phyloP scores from a whole-genome alignment of 2,797 vertebrate species.

The Gastrophryne carolinensis region DNA sequence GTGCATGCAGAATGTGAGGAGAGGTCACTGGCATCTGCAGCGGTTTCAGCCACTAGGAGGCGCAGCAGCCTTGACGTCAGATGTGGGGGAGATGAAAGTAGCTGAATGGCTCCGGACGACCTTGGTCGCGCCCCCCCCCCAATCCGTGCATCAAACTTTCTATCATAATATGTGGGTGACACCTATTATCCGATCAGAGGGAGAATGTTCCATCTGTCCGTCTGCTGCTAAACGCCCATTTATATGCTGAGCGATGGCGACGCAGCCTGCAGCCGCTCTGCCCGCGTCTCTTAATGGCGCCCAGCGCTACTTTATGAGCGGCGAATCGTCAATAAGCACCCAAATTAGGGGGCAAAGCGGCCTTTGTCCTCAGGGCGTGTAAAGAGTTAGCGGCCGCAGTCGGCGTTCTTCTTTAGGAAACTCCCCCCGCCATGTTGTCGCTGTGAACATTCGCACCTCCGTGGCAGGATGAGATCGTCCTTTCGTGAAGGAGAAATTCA shows the following conservation, averaged over 20 bases:
- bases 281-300: slow-evolving; percentile 41
- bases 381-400: slow-evolving; percentile 74
- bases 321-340: slow-evolving; percentile 31
- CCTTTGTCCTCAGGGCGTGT: slow-evolving; percentile 52
- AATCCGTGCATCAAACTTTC: slow-evolving; percentile 37
- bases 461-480: slow-evolving; percentile 64
- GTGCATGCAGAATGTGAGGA: not conserved
- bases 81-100: not conserved
- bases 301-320: not conserved
- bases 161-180: slow-evolving; percentile 43
- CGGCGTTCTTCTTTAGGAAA: slow-evolving; percentile 54
- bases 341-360: not conserved
- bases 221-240: slow-evolving; percentile 46
- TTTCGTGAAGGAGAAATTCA: slow-evolving; percentile 42
- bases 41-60: slow-evolving; percentile 3
- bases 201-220: slow-evolving; percentile 45
- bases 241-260: slow-evolving; percentile 36
- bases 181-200: slow-evolving; percentile 42
- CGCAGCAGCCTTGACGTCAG: slow-evolving; percentile 16
- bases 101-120: not conserved
- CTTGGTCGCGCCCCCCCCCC: slow-evolving; percentile 25
- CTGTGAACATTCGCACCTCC: slow-evolving; percentile 46
- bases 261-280: slow-evolving; percentile 16
- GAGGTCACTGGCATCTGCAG: not conserved
- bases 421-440: slow-evolving; percentile 3